These are phyloP conservation scores for Diaphora mendica DNA, from an alignment of 2,888 invertebrate genomes.

Conservation along the genomic window DNA sequence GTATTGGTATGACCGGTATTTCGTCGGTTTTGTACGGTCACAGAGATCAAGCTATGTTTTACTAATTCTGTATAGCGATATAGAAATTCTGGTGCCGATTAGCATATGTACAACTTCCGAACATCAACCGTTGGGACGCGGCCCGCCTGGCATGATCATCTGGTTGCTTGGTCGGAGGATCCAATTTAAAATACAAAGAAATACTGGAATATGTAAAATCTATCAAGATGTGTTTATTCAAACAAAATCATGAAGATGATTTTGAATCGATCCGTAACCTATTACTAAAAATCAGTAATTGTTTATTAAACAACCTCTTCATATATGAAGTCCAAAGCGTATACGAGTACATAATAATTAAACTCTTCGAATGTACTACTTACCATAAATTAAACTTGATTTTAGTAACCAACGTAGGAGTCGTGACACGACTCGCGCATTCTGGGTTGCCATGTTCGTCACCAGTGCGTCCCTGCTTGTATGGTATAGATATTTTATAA, in stretches of 20 bases:
- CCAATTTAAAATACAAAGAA: no score
- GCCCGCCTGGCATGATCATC: no score
- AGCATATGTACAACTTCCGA: no score
- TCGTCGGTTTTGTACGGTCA: no score
- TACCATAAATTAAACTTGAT: neutral
- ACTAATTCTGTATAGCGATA: no score
- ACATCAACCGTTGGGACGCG: no score
- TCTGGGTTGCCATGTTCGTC: constrained; percentile 29
- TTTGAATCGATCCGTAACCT: constrained; percentile 1
- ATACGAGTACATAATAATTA: neutral
- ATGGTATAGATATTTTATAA: constrained; percentile 32
- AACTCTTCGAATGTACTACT: neutral
- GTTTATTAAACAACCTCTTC: neutral
- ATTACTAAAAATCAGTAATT: neutral
- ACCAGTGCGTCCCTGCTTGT: constrained; percentile 19
- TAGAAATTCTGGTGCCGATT: no score
- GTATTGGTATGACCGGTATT: no score
- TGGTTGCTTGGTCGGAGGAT: no score
- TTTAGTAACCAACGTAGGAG: constrained; percentile 22
- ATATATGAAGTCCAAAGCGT: neutral
- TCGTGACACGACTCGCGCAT: constrained; percentile 29
- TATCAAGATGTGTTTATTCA: neutral
- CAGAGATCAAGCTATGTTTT: no score
- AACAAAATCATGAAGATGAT: neutral
- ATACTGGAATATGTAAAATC: neutral